Evolutionary conservation across 37 sponge, comb jelly and placozoan species (phyloP).

Genomic region (Axinella damicornis): DNA sequence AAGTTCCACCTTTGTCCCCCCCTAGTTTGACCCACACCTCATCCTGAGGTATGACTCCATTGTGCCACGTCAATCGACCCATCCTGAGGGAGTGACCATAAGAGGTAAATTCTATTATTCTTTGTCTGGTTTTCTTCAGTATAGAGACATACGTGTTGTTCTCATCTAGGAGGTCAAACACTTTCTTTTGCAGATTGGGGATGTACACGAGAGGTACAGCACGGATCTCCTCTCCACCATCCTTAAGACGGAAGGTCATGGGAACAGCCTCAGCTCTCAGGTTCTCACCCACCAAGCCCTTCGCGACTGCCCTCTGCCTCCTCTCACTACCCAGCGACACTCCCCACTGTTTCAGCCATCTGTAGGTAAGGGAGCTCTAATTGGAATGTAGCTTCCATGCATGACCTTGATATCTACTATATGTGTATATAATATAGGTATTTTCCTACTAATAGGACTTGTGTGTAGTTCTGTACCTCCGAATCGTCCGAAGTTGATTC

Average conservation of each 20-base stretch:
- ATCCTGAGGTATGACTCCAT: slow-evolving; percentile 41
- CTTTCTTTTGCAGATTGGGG: too few species aligned
- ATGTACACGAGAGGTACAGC: slow-evolving; percentile 33
- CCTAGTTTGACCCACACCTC: slow-evolving; percentile 39
- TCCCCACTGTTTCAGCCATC: slow-evolving; percentile 33
- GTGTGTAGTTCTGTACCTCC: too few species aligned
- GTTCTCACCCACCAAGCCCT: neutral
- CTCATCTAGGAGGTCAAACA: neutral
- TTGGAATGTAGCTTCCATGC: neutral
- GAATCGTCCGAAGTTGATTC: too few species aligned
- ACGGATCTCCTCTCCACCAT: slow-evolving; percentile 24
- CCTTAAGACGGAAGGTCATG: neutral
- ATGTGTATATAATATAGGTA: too few species aligned
- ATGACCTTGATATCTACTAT: too few species aligned
- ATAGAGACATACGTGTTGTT: too few species aligned
- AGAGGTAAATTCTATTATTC: neutral
- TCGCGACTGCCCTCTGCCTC: slow-evolving; percentile 2
- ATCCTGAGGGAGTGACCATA: neutral
- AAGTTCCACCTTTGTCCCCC: slow-evolving; percentile 36
- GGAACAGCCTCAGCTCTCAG: slow-evolving; percentile 24
- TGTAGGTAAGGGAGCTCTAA: neutral
- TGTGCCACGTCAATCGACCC: slow-evolving; percentile 46
- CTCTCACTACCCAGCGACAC: slow-evolving; percentile 32
- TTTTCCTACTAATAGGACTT: too few species aligned
- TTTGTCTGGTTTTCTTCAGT: too few species aligned